phyloP scores from a whole-genome alignment of 2,888 invertebrate genomes.

The Keiferia lycopersicella region DNA sequence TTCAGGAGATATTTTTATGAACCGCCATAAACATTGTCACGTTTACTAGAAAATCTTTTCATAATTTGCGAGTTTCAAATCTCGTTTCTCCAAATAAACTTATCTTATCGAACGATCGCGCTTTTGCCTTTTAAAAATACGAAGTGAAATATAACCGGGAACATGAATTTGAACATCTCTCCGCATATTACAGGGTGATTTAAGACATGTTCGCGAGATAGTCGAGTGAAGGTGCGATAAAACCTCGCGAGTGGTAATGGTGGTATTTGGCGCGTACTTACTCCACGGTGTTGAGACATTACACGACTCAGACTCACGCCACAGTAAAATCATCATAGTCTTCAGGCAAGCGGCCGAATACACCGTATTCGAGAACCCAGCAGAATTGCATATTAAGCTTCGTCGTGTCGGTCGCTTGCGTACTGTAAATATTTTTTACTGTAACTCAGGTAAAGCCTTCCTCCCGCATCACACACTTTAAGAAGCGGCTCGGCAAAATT shows the following conservation, averaged over 20 bases:
- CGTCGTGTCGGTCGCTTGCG: neutral
- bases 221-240: conserved; percentile 38
- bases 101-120: neutral
- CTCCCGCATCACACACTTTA: conserved; percentile 21
- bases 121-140: neutral
- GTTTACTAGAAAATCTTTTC: neutral
- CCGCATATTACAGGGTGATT: conserved; percentile 41
- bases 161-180: conserved; percentile 41
- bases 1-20: neutral
- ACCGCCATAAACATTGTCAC: neutral
- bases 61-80: neutral
- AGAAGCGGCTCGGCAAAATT: conserved; percentile 16
- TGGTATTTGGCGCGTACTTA: conserved; percentile 33
- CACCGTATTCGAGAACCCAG: conserved; percentile 18
- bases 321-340: neutral
- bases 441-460: conserved; percentile 14
- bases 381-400: neutral
- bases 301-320: conserved; percentile 11
- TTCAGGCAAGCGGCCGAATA: conserved; percentile 15
- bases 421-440: neutral
- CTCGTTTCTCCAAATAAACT: neutral
- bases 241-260: conserved; percentile 26
- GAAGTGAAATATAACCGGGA: conserved; percentile 17
- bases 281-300: conserved; percentile 31
- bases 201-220: conserved; percentile 39